Conservation (phyloP, 1,140 invertebrate genomes). For the Eumaeus atala region DNA sequence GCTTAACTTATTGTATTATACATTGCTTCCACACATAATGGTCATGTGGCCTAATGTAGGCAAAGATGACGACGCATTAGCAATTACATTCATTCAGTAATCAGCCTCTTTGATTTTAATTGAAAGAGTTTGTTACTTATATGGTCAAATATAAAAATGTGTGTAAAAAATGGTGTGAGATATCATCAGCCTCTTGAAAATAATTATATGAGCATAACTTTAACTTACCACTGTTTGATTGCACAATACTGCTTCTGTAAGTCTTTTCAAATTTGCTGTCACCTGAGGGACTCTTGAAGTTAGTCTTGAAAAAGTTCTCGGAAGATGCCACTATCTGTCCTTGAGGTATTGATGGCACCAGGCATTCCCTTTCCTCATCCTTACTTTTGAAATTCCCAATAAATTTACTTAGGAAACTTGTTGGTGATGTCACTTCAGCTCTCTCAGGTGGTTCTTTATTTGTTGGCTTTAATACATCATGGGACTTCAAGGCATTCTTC, state of each 20-base stretch:
- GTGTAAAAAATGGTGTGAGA: too few species aligned
- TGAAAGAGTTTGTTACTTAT: too few species aligned
- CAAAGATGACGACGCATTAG: too few species aligned
- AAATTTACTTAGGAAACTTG: conserved; percentile 64
- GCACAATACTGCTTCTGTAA: conserved; percentile 57
- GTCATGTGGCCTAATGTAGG: too few species aligned
- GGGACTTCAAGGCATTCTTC: conserved; percentile 66
- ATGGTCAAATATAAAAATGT: too few species aligned
- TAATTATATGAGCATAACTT: too few species aligned
- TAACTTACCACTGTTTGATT: conserved; percentile 57
- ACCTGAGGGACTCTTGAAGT: conserved; percentile 55
- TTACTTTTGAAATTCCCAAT: conserved; percentile 65
- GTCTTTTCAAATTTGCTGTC: conserved; percentile 53
- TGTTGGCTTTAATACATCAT: conserved; percentile 46
- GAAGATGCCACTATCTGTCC: conserved; percentile 66
- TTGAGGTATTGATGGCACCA: conserved; percentile 42
- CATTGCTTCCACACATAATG: too few species aligned
- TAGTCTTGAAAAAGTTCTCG: conserved; percentile 68
- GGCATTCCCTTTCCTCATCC: conserved; percentile 60
- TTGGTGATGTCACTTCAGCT: conserved; percentile 41
- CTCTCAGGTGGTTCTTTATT: conserved; percentile 32
- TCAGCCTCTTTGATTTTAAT: too few species aligned
- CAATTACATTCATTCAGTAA: too few species aligned
- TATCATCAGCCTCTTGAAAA: too few species aligned
- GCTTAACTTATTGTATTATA: too few species aligned